These are phyloP conservation scores for Leptopilina boulardi DNA, from an alignment of 1,140 invertebrate species.

Conservation along the genomic window DNA sequence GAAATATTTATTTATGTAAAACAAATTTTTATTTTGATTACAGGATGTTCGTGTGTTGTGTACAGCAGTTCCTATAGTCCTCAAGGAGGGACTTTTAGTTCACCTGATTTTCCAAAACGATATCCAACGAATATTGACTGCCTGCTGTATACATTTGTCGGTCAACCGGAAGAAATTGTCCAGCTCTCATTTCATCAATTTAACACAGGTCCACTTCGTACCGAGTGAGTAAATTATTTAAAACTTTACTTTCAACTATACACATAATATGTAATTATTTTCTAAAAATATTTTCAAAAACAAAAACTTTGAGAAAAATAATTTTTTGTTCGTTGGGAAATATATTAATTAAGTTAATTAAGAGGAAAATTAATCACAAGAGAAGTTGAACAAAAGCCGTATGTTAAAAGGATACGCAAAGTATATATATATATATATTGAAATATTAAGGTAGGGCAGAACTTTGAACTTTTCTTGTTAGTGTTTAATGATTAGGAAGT, in stretches of 20 bases:
- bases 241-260: not conserved
- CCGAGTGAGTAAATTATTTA: conserved; percentile 1
- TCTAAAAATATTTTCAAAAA: no score
- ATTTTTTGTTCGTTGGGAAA: no score
- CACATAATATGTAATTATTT: no score
- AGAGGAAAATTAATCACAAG: not conserved
- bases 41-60: conserved; percentile 89
- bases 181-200: conserved; percentile 89
- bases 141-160: conserved; percentile 90
- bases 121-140: conserved; percentile 87
- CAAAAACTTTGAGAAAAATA: no score
- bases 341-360: no score
- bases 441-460: not conserved
- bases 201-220: conserved; percentile 78
- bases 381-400: not conserved
- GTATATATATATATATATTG: not conserved
- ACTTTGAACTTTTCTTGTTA: not conserved
- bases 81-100: conserved; percentile 87
- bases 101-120: conserved; percentile 86
- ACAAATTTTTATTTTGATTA: conserved; percentile 56
- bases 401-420: no score
- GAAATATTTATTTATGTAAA: conserved; percentile 5
- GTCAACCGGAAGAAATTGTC: conserved; percentile 85
- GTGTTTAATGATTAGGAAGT: not conserved
- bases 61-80: conserved; percentile 88